Evolutionary conservation across 2,797 vertebrate genomes (phyloP).

Genomic region (Ptychadena robeensis): DNA sequence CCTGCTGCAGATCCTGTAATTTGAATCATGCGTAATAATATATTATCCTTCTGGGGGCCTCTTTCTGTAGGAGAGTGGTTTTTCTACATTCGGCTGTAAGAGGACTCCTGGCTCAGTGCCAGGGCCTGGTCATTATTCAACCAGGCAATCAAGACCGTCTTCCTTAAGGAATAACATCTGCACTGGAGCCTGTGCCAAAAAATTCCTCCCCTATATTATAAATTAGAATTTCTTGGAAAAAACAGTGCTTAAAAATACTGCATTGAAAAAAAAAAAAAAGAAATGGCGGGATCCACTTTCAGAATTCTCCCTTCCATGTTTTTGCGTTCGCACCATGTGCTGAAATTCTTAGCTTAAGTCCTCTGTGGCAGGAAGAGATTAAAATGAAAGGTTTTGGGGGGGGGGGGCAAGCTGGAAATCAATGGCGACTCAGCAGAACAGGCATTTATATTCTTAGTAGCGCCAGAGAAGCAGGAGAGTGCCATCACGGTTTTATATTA

Average conservation of each 20-base stretch:
- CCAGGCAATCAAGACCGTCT: conserved; percentile 76
- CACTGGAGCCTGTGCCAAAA: conserved; percentile 75
- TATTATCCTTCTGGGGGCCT: conserved; percentile 83
- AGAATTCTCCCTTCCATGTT: conserved; percentile 32
- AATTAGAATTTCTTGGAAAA: conserved; percentile 77
- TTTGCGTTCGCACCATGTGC: conserved; percentile 61
- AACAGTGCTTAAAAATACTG: conserved; percentile 69
- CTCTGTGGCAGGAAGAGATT: background rate
- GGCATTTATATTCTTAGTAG: background rate
- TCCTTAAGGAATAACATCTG: conserved; percentile 85
- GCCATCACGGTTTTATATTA: background rate
- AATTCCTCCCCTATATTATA: conserved; percentile 70
- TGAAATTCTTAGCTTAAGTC: conserved; percentile 57
- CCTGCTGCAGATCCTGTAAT: conserved; percentile 83
- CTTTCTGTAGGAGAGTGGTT: conserved; percentile 80
- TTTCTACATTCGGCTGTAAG: conserved; percentile 80
- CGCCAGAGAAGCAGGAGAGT: background rate
- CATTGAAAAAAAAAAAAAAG: conserved; percentile 32
- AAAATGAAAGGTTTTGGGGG: conserved; percentile 3
- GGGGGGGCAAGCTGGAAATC: background rate
- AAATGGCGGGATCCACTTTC: conserved; percentile 28
- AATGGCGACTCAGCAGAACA: background rate
- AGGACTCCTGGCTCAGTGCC: conserved; percentile 77
- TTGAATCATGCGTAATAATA: conserved; percentile 86
- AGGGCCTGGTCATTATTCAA: conserved; percentile 77